Evolutionary conservation across 2,113 vertebrate genomes (phyloP), one percentile per base, ranked within the genome.

Genomic region (Aphelocoma coerulescens): DNA sequence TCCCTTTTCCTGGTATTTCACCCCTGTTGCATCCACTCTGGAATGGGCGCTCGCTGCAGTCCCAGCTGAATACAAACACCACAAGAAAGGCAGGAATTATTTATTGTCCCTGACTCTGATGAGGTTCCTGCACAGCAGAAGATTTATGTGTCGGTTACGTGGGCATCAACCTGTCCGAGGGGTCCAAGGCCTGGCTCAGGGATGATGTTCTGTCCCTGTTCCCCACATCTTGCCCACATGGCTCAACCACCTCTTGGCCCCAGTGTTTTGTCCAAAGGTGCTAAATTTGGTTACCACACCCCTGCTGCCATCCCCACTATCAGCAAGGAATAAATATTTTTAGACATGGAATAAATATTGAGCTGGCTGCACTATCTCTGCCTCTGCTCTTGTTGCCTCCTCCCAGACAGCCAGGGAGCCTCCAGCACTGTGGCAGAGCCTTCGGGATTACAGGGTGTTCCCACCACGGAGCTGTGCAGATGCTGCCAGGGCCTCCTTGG

Each of bases 31-130:
- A 6, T 58, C 51, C 52, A 6, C 14, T 4, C 63, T 41, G 73
- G 41, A 54, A 35, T 0, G 9, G n/a, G 28, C 0, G 0, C 49
- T 46, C 2, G 3, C 26, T 33, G n/a, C 76, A 46, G 35, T 32
- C n/a, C 7, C 37, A 51, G 80, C 55, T 1, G 6, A 44, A 35
- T 24, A 13, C 44, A 44, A 81, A 30, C 21, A 18, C 51, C 35
- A 23, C 3, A 0, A 6, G 28, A 8, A 51, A 75, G 24, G 66
- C 18, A 37, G 57, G 68, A 26, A 22, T 5, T 18, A 30, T 3
- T 32, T 5, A 0, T 92, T 75, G 65, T 46, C 46, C 39, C 51
- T 23, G 73, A 15, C n/a, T 80, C 63, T 78, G 68, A 6, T 11
- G 39, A 35, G 59, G 12, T 11, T 49, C 27, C 49, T 20, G 59